These are phyloP conservation scores for Apus apus DNA, from an alignment of 2,113 vertebrate genomes.

Conservation along the genomic window DNA sequence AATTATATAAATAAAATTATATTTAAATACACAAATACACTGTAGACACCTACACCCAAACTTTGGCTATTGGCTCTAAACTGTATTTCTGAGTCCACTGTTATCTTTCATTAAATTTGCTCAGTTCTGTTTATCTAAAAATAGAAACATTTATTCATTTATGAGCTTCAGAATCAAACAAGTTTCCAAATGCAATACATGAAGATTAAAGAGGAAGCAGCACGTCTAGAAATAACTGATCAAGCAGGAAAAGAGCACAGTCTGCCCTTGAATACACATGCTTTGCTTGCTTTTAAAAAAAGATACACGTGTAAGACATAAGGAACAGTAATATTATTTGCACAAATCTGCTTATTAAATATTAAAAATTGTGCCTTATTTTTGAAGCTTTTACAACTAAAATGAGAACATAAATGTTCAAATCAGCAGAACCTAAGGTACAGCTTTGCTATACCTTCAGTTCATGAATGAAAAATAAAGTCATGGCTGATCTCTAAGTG, in stretches of 20 bases:
- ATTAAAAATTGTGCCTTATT: background rate
- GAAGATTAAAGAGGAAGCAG: background rate
- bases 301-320: background rate
- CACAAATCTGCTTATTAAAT: background rate
- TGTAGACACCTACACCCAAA: background rate
- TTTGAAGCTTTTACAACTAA: background rate
- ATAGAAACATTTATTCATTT: slow-evolving; percentile 56
- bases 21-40: background rate
- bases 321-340: background rate
- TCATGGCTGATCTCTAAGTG: background rate
- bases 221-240: background rate
- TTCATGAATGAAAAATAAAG: slow-evolving; percentile 49
- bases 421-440: background rate
- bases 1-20: background rate
- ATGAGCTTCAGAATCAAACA: background rate
- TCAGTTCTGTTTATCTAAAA: slow-evolving; percentile 28
- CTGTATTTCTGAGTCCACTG: background rate
- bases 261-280: background rate
- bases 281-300: background rate
- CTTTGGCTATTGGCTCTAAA: background rate
- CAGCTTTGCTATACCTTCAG: background rate
- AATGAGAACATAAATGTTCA: background rate
- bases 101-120: slow-evolving; percentile 13
- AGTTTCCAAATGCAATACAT: background rate
- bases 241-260: background rate